A percentile compares a stretch with the other conserved stretches of the same genome.
These are phyloP conservation scores for Spilogale gracilis DNA, from an alignment of 2,113 vertebrate genomes.

Conservation along the genomic window DNA sequence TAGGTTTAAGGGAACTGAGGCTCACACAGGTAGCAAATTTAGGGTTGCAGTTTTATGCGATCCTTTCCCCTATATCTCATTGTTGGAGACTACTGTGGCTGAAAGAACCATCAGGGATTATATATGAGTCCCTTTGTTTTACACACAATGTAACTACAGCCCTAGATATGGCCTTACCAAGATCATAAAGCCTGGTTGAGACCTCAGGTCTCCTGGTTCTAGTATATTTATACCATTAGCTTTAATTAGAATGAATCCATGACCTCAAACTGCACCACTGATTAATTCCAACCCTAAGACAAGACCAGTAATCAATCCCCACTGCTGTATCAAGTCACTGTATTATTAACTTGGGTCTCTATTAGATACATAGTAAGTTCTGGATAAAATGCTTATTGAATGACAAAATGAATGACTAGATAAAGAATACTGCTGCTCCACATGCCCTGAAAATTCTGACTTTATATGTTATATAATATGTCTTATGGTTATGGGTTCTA, in stretches of 20 bases:
- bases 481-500: background rate
- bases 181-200: background rate
- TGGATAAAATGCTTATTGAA: background rate
- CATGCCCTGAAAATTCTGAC: background rate
- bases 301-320: background rate
- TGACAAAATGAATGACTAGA: slow-evolving; percentile 13
- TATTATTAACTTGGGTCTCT: background rate
- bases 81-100: background rate
- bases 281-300: background rate
- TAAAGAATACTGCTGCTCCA: background rate
- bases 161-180: background rate
- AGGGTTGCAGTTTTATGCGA: background rate
- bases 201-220: background rate
- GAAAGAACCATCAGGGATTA: background rate
- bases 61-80: background rate
- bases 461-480: background rate
- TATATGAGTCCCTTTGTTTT: background rate
- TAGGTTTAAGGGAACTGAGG: background rate
- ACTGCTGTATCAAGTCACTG: background rate
- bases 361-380: background rate
- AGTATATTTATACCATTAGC: background rate
- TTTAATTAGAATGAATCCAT: background rate
- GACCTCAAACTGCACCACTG: background rate
- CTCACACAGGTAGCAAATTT: background rate
- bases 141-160: background rate